Base-by-base conservation (phyloP, 2,888 invertebrate species). In the Chloroclysta siterata region DNA sequence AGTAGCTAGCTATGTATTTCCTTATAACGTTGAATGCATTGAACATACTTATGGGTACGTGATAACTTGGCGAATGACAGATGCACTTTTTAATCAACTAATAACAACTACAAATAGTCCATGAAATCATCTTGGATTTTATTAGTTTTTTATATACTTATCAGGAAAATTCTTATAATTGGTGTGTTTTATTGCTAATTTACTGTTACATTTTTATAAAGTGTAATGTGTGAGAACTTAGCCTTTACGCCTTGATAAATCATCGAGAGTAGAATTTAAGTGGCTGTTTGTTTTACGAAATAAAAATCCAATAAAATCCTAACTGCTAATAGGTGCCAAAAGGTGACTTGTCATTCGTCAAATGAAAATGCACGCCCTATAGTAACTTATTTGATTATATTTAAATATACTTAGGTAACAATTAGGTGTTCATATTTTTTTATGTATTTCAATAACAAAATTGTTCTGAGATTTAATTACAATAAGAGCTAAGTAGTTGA, bases 401-500 rank as follows among this genome's bases (percentile, higher is more conserved):
- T 42, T 42, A 10, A 17, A 46, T 3, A 46, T 2, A 46, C 46
- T n/a, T 42, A 42, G 14, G 13, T 15, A 46, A 8, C 2, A 51
- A 14, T 13, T 55, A 55, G 55, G 44, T 46, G 54, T 46, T 46
- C 44, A 54, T 52, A 52, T 15, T 58, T 52, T 42, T 42, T 33
- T 17, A 44, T 22, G 52, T 52, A 44, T 15, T 55, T 53, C 44
- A 33, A 57, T 53, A 28, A 52, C 15, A 17, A 36, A 54, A 29
- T 53, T 14, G 46, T 59, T 59, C 51, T 59, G 50, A 56, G 52
- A 52, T 52, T 48, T 6, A 41, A 56, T 41, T 53, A 15, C n/a
- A 46, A 48, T 53, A 60, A 55, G 28, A 47, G 36, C 47, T 47
- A 17, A 36, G 47, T 67, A 69, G 66, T 52, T 46, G 14, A 22